Evolutionary conservation across 1,140 invertebrate species (phyloP).

Genomic region (Bathynomus jamesi): DNA sequence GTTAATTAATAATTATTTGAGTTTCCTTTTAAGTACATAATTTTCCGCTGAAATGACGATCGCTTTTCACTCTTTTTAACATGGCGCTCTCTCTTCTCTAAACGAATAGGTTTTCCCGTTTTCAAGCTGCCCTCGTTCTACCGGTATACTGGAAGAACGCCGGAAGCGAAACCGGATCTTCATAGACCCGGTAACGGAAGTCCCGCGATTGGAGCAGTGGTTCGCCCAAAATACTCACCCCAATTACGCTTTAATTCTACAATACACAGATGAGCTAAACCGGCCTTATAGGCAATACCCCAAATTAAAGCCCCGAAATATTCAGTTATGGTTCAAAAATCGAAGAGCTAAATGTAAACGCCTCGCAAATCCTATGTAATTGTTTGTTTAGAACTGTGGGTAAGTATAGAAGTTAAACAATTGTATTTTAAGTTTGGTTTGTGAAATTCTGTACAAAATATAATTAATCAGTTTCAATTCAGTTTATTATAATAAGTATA

Average conservation of each 20-base stretch:
- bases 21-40: too few relatives aligned
- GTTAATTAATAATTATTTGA: too few relatives aligned
- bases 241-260: conserved; percentile 89
- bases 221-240: conserved; percentile 96
- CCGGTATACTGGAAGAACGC: conserved; percentile 55
- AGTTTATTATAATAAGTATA: too few relatives aligned
- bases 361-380: conserved; percentile 29
- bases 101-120: conserved; percentile 30
- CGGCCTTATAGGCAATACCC: conserved; percentile 84
- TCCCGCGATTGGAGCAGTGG: conserved; percentile 92
- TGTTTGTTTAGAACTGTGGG: too few relatives aligned
- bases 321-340: conserved; percentile 82
- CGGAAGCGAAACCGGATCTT: conserved; percentile 94
- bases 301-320: conserved; percentile 91
- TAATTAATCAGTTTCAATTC: too few relatives aligned
- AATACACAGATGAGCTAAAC: conserved; percentile 93
- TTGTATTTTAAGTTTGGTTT: too few relatives aligned
- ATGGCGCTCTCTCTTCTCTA: neutral
- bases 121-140: conserved; percentile 27
- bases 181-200: conserved; percentile 96
- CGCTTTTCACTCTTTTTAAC: neutral
- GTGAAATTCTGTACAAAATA: too few relatives aligned
- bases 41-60: too few relatives aligned
- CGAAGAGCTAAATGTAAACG: conserved; percentile 83
- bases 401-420: too few relatives aligned